Conservation (phyloP, 2,797 vertebrate species). For the Emys orbicularis region DNA sequence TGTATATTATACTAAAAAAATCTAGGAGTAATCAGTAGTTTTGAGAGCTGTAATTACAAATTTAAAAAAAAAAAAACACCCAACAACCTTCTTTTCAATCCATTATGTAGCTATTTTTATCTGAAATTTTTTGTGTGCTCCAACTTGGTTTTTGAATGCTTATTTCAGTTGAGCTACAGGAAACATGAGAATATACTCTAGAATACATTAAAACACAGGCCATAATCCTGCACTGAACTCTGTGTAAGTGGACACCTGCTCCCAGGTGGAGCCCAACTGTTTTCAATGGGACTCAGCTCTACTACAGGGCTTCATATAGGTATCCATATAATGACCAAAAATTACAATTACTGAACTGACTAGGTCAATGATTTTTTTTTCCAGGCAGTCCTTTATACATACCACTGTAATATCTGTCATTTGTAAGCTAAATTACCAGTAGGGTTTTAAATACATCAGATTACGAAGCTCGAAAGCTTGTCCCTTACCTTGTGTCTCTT, state of each 20-base stretch:
- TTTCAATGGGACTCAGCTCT: not conserved
- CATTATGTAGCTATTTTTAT: not conserved
- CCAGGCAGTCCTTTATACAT: not conserved
- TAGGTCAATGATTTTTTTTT: not conserved
- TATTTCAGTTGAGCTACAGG: not conserved
- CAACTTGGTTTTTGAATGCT: not conserved
- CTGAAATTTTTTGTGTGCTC: not conserved
- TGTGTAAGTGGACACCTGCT: not conserved
- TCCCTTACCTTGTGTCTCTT: not conserved
- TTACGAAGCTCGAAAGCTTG: not conserved
- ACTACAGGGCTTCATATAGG: not conserved
- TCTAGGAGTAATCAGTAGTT: not conserved
- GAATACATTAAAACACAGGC: not conserved
- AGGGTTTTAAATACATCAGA: not conserved
- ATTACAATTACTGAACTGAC: not conserved
- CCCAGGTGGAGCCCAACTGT: not conserved
- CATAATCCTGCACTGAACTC: not conserved
- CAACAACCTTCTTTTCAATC: not conserved
- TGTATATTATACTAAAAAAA: not conserved
- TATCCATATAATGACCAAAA: not conserved
- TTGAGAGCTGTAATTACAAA: not conserved
- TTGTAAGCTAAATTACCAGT: not conserved
- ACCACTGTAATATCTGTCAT: not conserved
- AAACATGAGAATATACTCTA: not conserved
- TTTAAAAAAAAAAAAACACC: not conserved